phyloP scores from a whole-genome alignment of 2,113 vertebrate species.

The Melanostigma gelatinosum region DNA sequence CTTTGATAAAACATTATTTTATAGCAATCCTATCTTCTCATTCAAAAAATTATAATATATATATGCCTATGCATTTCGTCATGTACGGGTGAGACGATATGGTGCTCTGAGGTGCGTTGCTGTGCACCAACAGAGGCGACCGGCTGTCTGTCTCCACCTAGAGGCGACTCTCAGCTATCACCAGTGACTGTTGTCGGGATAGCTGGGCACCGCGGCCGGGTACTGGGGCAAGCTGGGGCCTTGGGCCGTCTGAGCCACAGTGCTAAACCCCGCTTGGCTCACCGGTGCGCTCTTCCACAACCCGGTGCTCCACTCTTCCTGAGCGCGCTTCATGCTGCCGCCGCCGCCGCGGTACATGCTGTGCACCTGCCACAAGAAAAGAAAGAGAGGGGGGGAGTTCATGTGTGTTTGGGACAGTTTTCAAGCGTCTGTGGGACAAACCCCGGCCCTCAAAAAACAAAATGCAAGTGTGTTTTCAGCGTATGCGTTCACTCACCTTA shows the following conservation, averaged over 20 bases:
- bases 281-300: slow-evolving; percentile 87
- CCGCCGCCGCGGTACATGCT: slow-evolving; percentile 90
- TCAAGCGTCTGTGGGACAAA: background rate
- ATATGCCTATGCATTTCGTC: slow-evolving; percentile 3
- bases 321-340: slow-evolving; percentile 91
- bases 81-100: slow-evolving; percentile 26
- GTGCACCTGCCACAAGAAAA: slow-evolving; percentile 86
- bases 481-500: slow-evolving; percentile 82
- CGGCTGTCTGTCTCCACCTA: slow-evolving; percentile 62
- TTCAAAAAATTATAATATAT: background rate
- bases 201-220: slow-evolving; percentile 90
- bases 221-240: slow-evolving; percentile 95
- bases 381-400: background rate
- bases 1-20: slow-evolving; percentile 24
- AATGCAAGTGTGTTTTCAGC: slow-evolving; percentile 10
- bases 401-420: background rate
- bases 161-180: slow-evolving; percentile 57
- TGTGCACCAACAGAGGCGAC: slow-evolving; percentile 11
- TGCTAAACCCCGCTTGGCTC: slow-evolving; percentile 88
- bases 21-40: slow-evolving; percentile 25
- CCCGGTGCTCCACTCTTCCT: slow-evolving; percentile 91
- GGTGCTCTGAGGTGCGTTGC: background rate
- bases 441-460: background rate
- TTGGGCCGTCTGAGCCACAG: slow-evolving; percentile 80
- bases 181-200: slow-evolving; percentile 86